Base-by-base conservation (phyloP, 2,113 vertebrate species). In the Garra rufa region DNA sequence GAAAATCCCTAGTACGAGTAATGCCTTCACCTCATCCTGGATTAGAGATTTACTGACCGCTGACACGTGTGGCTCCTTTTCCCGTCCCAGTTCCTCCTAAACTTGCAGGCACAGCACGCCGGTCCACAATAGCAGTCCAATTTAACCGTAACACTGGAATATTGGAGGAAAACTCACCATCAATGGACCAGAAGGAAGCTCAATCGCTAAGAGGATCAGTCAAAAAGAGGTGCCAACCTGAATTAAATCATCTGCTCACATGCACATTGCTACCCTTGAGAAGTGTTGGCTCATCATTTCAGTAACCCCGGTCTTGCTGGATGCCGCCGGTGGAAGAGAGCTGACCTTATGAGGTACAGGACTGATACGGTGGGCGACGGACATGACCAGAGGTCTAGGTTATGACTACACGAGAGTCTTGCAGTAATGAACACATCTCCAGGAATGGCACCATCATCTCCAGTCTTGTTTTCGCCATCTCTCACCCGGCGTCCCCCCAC, bases 31-130 rank as follows among this genome's bases (percentile, higher is more conserved):
- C 85, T 92, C 26, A 1, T 93, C 91, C 81, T 87, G 96, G 97
- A 97, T 98, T 97, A 97, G 89, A 95, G 96, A 95, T 95, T 97
- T 96, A 96, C 92, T 90, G 87, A 92, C 52, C 52, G 81, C 89
- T 88, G 92, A 92, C 92, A 94, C 89, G 93, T 92, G 90, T 89
- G 87, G 88, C 85, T 84, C 86, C 81, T 83, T 88, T 87, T 85
- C 86, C 79, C 76, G 78, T 46, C 63, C 50, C 59, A 78, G 48
- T 82, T 71, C 38, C 83, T 70, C 63, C 75, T 24, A 71, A 67
- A 82, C 71, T 76, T 24, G 24, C 15, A 57, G 52, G 41, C 70
- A 80, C 6, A 85, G 43, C 46, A 59, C 46, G 21, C 15, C 46
- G 19, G n/a, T 26, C 19, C 46, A 19, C 48, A 28, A 76, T 81